Evolutionary conservation across 2,888 invertebrate species (phyloP), one percentile per base, ranked within the genome.

Genomic region (Dione juno): DNA sequence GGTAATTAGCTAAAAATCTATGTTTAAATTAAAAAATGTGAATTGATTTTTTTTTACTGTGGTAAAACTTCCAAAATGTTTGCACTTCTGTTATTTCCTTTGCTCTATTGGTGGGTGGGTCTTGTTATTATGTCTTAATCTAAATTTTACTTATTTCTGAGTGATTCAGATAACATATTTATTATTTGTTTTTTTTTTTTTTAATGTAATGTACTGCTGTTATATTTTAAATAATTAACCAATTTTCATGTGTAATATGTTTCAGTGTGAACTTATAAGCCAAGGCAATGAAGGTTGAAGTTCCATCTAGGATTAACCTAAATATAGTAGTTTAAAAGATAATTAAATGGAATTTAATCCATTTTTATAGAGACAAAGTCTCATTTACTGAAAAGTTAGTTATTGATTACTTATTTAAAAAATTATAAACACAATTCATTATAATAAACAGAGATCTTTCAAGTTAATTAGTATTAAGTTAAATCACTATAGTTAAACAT

Each of bases 191-290:
- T 41, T 41, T 48, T 16, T 16, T 16, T 48, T 41, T 48, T 16
- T 16, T 16, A 16, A 48, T 16, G 7, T 16, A n/a, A 48, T 43
- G 13, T 14, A 3, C 11, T 14, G n/a, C 11, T 43, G 6, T 43
- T 43, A 9, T 48, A 9, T 48, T 19, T 48, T 19, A 1, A 50
- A 21, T 50, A 13, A 11, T 50, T 10, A 50, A 10, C 11, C 11
- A 19, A 50, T 5, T 35, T 48, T 16, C 37, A 21, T 59, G 16
- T 40, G 16, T 48, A 66, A 41, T 69, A 69, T 76, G 10, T 86
- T 85, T 75, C 87, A 88, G 88, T 85, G 88, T 74, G 82, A 82
- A 76, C 84, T 87, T 16, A 78, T 87, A 65, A 81, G 82, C 69
- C 75, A 77, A 50, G 79, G 80, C 41, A 77, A 77, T 8, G 71